phyloP scores from a whole-genome alignment of 2,888 invertebrate genomes.

The Caenorhabditis becei region DNA sequence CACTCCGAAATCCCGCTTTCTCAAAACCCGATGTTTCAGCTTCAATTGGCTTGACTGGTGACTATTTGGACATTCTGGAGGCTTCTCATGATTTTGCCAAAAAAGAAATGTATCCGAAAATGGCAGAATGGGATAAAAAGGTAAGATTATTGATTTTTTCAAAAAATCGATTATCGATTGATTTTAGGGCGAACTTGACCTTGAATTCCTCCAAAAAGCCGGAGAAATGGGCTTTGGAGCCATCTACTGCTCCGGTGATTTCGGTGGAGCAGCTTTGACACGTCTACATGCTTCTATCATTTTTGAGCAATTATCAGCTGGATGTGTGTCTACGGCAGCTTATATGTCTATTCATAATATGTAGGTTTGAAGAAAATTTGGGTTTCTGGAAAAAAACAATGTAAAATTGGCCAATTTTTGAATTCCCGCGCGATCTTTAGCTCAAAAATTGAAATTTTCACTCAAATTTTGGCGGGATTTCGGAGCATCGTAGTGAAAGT shows the following conservation, averaged over 20 bases:
- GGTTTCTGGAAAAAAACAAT: neutral
- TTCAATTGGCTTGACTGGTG: conserved; percentile 83
- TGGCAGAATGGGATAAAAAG: conserved; percentile 85
- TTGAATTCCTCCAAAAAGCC: conserved; percentile 84
- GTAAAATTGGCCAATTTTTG: neutral
- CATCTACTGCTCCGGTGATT: conserved; percentile 83
- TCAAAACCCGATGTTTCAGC: conserved; percentile 76
- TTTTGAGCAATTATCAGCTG: conserved; percentile 85
- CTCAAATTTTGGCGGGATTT: too few relatives aligned
- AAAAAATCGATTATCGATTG: neutral
- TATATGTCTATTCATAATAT: conserved; percentile 85
- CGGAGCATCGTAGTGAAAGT: too few relatives aligned
- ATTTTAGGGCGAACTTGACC: conserved; percentile 83
- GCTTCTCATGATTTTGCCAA: conserved; percentile 84
- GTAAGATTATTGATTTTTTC: conserved; percentile 75
- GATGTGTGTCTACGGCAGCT: conserved; percentile 85
- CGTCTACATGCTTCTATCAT: conserved; percentile 84
- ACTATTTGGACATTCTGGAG: conserved; percentile 84
- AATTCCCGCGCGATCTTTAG: too few relatives aligned
- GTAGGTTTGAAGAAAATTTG: conserved; percentile 47
- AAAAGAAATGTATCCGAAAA: conserved; percentile 84
- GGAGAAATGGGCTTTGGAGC: conserved; percentile 85
- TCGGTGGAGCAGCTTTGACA: conserved; percentile 78
- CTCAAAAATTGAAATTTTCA: too few relatives aligned
- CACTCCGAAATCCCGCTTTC: neutral